Evolutionary conservation across 2,797 vertebrate species (phyloP).

Genomic region (Siniperca obscura): DNA sequence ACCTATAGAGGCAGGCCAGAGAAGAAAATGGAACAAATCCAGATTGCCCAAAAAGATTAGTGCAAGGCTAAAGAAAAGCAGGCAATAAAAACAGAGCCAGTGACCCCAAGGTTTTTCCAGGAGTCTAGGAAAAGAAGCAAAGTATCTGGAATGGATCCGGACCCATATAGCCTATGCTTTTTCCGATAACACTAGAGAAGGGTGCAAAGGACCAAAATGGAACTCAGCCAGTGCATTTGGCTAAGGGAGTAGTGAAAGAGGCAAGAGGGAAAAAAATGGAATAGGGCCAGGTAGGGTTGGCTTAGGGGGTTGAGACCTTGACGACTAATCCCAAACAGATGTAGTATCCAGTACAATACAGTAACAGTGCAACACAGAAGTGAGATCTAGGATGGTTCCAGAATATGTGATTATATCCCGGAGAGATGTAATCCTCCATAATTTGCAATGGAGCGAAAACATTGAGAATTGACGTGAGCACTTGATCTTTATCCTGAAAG

Average conservation of each 20-base stretch:
- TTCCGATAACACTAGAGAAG: slow-evolving; percentile 28
- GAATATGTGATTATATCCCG: slow-evolving; percentile 67
- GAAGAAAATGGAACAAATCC: slow-evolving; percentile 48
- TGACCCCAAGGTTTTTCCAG: slow-evolving; percentile 13
- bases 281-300: slow-evolving; percentile 51
- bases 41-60: slow-evolving; percentile 43
- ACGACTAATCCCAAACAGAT: slow-evolving; percentile 77
- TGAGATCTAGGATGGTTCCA: slow-evolving; percentile 62
- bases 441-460: slow-evolving; percentile 62
- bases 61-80: background rate
- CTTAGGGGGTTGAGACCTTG: slow-evolving; percentile 53
- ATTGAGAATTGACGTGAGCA: slow-evolving; percentile 41
- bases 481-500: slow-evolving; percentile 62
- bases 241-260: slow-evolving; percentile 18
- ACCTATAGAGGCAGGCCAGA: slow-evolving; percentile 11
- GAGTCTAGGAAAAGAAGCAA: slow-evolving; percentile 20
- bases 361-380: slow-evolving; percentile 50
- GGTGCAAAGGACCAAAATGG: slow-evolving; percentile 28
- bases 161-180: slow-evolving; percentile 8
- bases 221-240: slow-evolving; percentile 43
- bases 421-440: slow-evolving; percentile 71
- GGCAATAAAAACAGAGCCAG: slow-evolving; percentile 11
- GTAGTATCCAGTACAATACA: slow-evolving; percentile 51
- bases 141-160: slow-evolving; percentile 24
- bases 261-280: slow-evolving; percentile 48